These are phyloP conservation scores for Agrotis segetum DNA, from an alignment of 2,888 invertebrate species.

Conservation along the genomic window DNA sequence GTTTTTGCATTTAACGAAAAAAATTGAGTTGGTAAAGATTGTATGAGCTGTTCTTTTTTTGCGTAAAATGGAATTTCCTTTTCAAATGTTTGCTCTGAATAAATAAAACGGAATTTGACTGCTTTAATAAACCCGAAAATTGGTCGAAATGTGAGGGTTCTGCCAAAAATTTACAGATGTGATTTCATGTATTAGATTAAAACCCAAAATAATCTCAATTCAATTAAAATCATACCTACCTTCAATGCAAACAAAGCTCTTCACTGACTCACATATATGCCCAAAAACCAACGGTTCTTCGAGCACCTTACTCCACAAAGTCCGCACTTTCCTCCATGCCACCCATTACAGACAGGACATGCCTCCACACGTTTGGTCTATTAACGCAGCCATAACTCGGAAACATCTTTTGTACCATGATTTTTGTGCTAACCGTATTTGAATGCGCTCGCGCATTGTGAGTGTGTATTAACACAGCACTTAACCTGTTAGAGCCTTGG, in stretches of 20 bases:
- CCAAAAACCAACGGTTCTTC: neutral
- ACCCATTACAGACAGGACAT: constrained; percentile 70
- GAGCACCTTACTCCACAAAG: neutral
- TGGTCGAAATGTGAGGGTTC: neutral
- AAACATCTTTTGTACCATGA: constrained; percentile 78
- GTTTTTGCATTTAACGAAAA: constrained; percentile 38
- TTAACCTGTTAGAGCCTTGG: constrained; percentile 83
- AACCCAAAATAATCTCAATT: too few relatives aligned
- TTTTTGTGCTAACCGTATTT: constrained; percentile 78
- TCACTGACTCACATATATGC: neutral
- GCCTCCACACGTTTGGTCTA: constrained; percentile 77
- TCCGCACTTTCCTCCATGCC: constrained; percentile 48
- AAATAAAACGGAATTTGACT: neutral
- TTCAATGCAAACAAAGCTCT: neutral
- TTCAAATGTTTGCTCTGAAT: constrained; percentile 4
- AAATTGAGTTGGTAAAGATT: constrained; percentile 16
- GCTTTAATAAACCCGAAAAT: neutral
- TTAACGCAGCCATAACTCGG: constrained; percentile 79
- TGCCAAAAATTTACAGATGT: too few relatives aligned
- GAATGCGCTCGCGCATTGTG: constrained; percentile 75
- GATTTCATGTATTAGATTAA: too few relatives aligned
- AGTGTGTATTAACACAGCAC: constrained; percentile 82
- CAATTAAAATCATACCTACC: neutral
- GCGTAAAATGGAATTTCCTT: neutral
- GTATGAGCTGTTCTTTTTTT: neutral